Evolutionary conservation across 2,888 invertebrate species (phyloP).

Genomic region (Gibbula magus): DNA sequence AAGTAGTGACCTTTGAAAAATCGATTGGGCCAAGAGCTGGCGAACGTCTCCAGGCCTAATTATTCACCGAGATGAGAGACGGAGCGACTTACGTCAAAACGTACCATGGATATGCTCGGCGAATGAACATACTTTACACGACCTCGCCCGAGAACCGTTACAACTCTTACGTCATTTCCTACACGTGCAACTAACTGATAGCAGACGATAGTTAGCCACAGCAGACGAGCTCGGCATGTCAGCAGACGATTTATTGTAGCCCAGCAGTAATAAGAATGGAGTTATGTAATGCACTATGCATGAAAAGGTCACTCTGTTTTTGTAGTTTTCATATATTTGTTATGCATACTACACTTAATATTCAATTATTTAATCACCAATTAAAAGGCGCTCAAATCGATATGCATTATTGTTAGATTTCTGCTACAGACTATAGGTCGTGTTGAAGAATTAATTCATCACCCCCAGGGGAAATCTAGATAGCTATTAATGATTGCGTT

Average conservation of each 20-base stretch:
- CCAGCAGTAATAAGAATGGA: neutral
- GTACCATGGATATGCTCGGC: neutral
- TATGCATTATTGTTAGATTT: no score
- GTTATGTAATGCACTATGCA: neutral
- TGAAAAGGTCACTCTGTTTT: neutral
- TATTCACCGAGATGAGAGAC: neutral
- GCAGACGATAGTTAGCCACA: neutral
- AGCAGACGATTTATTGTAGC: neutral
- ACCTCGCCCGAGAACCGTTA: constrained; percentile 9
- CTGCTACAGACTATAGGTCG: no score
- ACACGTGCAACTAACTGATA: neutral
- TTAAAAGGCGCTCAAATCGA: no score
- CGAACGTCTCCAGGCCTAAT: neutral
- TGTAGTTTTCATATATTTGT: no score
- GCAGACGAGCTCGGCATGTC: neutral
- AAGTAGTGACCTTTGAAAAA: constrained; percentile 10
- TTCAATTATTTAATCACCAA: no score
- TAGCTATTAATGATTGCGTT: no score
- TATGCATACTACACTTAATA: no score
- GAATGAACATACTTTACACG: neutral
- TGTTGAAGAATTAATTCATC: no score
- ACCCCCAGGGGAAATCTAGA: no score
- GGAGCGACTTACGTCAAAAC: constrained; percentile 15
- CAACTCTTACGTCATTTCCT: constrained; percentile 5
- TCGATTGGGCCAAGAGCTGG: neutral